Percentiles rank a stretch among this genome's conserved stretches.
These are phyloP conservation scores for Ochotona curzoniae DNA, from an alignment of 2,113 vertebrate species.

Conservation along the genomic window DNA sequence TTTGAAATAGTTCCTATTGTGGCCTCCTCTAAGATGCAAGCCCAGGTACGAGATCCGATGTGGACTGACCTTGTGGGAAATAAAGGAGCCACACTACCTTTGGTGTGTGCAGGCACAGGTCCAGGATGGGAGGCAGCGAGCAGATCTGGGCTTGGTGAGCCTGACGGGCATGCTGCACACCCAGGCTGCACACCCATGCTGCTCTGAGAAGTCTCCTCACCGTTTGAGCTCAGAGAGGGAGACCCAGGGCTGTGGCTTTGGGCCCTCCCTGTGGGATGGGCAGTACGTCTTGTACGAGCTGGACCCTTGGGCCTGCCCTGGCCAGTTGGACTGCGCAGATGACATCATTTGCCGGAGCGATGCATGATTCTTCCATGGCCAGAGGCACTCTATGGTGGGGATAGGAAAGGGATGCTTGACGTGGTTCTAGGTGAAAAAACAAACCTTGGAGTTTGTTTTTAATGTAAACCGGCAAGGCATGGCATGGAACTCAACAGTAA, in stretches of 20 bases:
- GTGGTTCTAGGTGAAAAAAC: neutral
- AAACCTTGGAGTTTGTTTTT: neutral
- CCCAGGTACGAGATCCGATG: neutral
- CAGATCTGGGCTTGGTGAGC: neutral
- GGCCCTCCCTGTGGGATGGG: neutral
- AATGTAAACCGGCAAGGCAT: neutral
- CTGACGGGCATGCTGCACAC: too few relatives aligned
- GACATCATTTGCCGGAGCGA: neutral
- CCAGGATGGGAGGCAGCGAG: neutral
- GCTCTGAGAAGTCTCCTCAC: neutral
- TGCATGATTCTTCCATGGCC: neutral
- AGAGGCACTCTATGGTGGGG: neutral
- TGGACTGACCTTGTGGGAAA: neutral
- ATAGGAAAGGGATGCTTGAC: neutral
- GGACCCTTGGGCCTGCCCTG: fast-evolving
- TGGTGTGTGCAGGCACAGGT: neutral
- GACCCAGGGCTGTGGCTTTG: neutral
- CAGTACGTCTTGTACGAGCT: neutral
- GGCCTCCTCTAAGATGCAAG: neutral
- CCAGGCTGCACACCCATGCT: neutral
- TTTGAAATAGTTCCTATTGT: neutral
- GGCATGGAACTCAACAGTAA: neutral
- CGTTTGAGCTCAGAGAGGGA: neutral
- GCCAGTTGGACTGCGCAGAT: neutral
- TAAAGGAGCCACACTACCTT: neutral